Evolutionary conservation across 2,888 invertebrate species (phyloP), one percentile per base, ranked within the genome.

Genomic region (Dryococelus australis): DNA sequence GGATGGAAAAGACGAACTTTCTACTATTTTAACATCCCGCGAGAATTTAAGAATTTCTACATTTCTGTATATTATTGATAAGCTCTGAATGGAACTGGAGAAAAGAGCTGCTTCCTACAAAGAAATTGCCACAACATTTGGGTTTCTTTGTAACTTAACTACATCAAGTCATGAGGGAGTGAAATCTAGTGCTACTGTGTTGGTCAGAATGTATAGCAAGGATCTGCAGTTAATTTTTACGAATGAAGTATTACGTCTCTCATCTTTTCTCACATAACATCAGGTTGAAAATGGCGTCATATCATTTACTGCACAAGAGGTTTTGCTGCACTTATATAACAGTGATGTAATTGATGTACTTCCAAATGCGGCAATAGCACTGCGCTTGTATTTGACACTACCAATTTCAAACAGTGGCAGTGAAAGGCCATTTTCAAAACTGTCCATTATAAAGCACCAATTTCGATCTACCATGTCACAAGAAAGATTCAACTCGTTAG

Each of bases 61-160:
- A 83, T 83, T 83, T 83, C 35, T 28, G 35, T 83, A 35, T 24
- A 8, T 28, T 27, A 28, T 28, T 83, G 28, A 27, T 28, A 28
- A 28, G 83, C 83, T 83, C 83, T 24, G 43, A 35, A 83, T 83
- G 83, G 28, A 27, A 83, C 28, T 83, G 28, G 4, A 83, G 83
- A 28, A 83, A 35, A 83, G 35, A 28, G 83, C 83, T 83, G 27
- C 83, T n/a, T 80, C 80, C 80, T 80, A 80, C 80, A 80, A 80
- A 80, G 80, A 80, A 20, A 13, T 80, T 80, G 80, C 80, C 80
- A n/a, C 80, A 24, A 28, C 8, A 80, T 80, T 80, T n/a, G 80
- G 80, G 80, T 80, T 28, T 80, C 80, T n/a, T n/a, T 80, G 80
- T 80, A 80, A 16, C 24, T 80, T 80, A 80, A 16, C 24, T 80